A percentile compares a stretch with the other conserved stretches of the same genome.
These are phyloP conservation scores for Pseudorhiza aurosa DNA, from an alignment of 30 jellyfish, hydroid and myxozoan genomes.

Conservation along the genomic window DNA sequence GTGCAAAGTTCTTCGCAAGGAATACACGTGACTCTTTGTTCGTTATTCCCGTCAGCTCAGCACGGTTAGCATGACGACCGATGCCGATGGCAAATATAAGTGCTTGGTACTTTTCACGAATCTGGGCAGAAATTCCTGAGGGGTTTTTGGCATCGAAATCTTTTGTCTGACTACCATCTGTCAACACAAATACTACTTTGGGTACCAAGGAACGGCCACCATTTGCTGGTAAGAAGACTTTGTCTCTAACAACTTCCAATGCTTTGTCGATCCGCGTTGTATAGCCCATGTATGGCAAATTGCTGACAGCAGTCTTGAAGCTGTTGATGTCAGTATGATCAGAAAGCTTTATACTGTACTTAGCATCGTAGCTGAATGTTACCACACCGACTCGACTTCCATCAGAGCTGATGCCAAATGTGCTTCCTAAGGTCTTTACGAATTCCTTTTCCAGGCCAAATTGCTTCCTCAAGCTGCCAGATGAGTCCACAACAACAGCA, in stretches of 20 bases:
- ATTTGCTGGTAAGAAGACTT: constrained; percentile 30
- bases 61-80: constrained; percentile 65
- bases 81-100: constrained; percentile 75
- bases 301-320: constrained; percentile 42
- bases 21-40: constrained; percentile 38
- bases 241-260: constrained; percentile 24
- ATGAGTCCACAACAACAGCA: constrained; percentile 72
- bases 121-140: constrained; percentile 44
- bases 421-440: constrained; percentile 23
- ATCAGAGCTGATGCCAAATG: constrained; percentile 17
- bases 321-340: not conserved
- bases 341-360: constrained; percentile 31
- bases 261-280: constrained; percentile 76
- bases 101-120: constrained; percentile 59
- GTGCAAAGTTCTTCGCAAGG: constrained; percentile 69
- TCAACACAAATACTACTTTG: constrained; percentile 41
- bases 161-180: constrained; percentile 72
- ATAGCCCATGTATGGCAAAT: constrained; percentile 50
- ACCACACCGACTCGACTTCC: constrained; percentile 60
- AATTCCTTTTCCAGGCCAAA: constrained; percentile 46
- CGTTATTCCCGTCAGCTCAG: constrained; percentile 71
- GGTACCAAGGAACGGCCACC: constrained; percentile 55
- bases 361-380: constrained; percentile 67
- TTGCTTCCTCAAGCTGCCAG: constrained; percentile 69
- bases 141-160: constrained; percentile 76